These are phyloP conservation scores for Candidula unifasciata DNA, from an alignment of 2,888 invertebrate genomes.

Conservation along the genomic window DNA sequence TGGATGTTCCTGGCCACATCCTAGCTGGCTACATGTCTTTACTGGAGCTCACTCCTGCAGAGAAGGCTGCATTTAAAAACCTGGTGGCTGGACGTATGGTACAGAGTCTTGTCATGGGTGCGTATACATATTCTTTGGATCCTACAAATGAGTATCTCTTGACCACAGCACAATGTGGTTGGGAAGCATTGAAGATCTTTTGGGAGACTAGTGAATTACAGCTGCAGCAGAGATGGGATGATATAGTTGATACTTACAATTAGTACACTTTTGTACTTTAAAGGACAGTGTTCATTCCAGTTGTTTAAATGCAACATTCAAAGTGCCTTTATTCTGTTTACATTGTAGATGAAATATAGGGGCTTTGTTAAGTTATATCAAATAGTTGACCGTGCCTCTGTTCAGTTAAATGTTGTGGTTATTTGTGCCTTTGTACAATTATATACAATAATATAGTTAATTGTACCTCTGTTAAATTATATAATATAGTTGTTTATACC, in stretches of 20 bases:
- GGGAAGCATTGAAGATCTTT: conserved; percentile 67
- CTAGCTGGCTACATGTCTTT: conserved; percentile 86
- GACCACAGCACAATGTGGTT: conserved; percentile 79
- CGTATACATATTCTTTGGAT: conserved; percentile 86
- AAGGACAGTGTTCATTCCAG: neutral
- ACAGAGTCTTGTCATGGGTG: conserved; percentile 90
- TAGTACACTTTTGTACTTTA: neutral
- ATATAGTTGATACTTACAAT: conserved; percentile 36
- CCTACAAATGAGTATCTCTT: conserved; percentile 88
- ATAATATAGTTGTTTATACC: too few relatives aligned
- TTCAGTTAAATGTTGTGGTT: too few relatives aligned
- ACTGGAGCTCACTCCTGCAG: conserved; percentile 81
- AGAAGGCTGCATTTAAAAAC: conserved; percentile 84
- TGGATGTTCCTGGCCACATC: conserved; percentile 80
- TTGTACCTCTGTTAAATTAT: too few relatives aligned
- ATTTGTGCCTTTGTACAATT: too few relatives aligned
- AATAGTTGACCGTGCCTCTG: too few relatives aligned
- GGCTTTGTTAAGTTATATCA: too few relatives aligned
- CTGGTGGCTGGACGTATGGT: conserved; percentile 88
- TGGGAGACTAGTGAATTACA: conserved; percentile 63
- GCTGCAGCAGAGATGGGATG: conserved; percentile 45
- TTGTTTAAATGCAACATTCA: neutral
- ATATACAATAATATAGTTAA: too few relatives aligned
- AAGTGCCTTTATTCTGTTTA: neutral
- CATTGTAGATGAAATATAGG: too few relatives aligned